Conservation (phyloP, 2,888 invertebrate species). For the Proisotoma minuta region DNA sequence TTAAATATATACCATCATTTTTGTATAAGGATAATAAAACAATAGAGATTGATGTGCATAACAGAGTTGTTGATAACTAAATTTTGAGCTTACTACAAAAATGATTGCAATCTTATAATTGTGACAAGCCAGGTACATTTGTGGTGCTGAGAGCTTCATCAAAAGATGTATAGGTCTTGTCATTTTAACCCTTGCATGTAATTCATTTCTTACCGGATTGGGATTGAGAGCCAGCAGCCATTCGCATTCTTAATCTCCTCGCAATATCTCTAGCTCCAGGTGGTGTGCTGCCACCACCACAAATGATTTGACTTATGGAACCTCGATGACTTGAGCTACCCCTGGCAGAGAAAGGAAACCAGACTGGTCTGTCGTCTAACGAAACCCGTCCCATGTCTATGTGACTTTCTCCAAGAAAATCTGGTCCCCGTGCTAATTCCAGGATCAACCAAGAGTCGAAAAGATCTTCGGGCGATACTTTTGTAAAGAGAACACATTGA, state of each 20-base stretch:
- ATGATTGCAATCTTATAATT: too few species aligned
- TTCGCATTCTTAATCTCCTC: conserved; percentile 45
- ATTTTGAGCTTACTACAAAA: too few species aligned
- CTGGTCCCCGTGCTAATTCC: conserved; percentile 44
- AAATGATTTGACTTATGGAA: conserved; percentile 46
- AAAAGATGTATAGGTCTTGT: too few species aligned
- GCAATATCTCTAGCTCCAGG: conserved; percentile 47
- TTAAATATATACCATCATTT: too few species aligned
- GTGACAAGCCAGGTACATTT: too few species aligned
- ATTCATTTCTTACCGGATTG: conserved; percentile 43
- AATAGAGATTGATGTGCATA: too few species aligned
- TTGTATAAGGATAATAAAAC: too few species aligned
- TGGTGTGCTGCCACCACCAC: conserved; percentile 42
- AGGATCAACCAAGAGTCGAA: conserved; percentile 47
- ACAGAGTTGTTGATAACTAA: too few species aligned
- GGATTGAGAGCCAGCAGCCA: conserved; percentile 45
- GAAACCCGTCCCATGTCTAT: conserved; percentile 77
- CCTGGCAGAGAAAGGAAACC: conserved; percentile 61
- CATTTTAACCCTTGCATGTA: background rate
- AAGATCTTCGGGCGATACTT: conserved; percentile 47
- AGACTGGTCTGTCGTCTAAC: conserved; percentile 79
- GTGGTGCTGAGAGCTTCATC: too few species aligned
- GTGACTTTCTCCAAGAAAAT: conserved; percentile 53
- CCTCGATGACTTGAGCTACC: conserved; percentile 47
- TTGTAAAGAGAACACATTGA: conserved; percentile 47